Evolutionary conservation across 2,888 invertebrate genomes (phyloP).

Genomic region (Marronus borbonicus): DNA sequence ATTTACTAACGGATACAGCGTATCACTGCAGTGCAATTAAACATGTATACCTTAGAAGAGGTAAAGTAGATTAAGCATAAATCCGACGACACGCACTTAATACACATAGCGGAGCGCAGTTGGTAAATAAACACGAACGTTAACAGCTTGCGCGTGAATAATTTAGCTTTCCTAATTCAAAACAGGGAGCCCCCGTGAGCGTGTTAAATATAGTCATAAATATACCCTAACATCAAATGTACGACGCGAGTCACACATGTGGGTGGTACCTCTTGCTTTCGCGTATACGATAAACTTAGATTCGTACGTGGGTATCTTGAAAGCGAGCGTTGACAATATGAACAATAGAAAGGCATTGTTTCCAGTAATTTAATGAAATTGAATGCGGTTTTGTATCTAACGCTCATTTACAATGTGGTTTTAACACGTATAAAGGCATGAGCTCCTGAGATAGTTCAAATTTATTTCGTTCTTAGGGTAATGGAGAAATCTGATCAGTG

Average conservation of each 20-base stretch:
- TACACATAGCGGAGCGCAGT: neutral
- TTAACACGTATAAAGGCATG: too few relatives aligned
- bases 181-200: neutral
- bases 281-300: neutral
- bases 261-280: constrained; percentile 2
- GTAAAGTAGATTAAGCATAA: constrained; percentile 10
- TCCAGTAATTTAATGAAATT: neutral
- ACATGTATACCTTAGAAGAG: neutral
- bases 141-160: constrained; percentile 6
- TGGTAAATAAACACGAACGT: constrained; percentile 4
- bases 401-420: too few relatives aligned
- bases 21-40: constrained; percentile 1
- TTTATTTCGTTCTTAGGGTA: too few relatives aligned
- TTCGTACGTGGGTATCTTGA: neutral
- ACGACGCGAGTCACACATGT: constrained; percentile 4
- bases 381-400: too few relatives aligned
- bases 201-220: neutral
- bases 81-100: constrained; percentile 7
- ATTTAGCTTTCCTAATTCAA: constrained; percentile 12
- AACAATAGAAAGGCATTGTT: constrained; percentile 1
- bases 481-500: too few relatives aligned
- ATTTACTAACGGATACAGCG: neutral
- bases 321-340: neutral
- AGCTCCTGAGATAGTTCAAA: too few relatives aligned
- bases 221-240: constrained; percentile 1